Evolutionary conservation across 2,888 invertebrate species (phyloP).

Genomic region (Cabera pusaria): DNA sequence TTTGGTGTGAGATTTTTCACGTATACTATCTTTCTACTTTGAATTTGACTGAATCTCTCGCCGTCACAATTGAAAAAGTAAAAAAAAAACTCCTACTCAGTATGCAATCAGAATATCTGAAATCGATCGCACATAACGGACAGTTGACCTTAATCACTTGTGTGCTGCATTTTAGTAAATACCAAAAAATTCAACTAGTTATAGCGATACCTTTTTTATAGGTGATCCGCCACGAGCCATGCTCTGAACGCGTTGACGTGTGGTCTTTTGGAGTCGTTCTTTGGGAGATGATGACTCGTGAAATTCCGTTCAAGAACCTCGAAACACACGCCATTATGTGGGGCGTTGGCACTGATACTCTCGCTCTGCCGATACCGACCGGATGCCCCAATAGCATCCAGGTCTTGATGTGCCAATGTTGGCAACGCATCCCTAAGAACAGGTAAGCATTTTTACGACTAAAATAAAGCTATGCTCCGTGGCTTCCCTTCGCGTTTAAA

Average conservation of each 20-base stretch:
- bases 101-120: too few species aligned
- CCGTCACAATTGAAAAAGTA: too few species aligned
- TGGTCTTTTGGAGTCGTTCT: constrained; percentile 99
- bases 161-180: too few species aligned
- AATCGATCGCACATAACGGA: too few species aligned
- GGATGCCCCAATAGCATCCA: constrained; percentile 95
- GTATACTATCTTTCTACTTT: too few species aligned
- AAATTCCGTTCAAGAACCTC: constrained; percentile 76
- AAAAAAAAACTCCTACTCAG: too few species aligned
- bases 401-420: constrained; percentile 95
- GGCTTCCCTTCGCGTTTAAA: too few species aligned
- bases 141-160: too few species aligned
- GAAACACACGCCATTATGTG: constrained; percentile 99
- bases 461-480: too few species aligned
- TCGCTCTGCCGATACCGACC: constrained; percentile 95
- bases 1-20: too few species aligned
- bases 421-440: constrained; percentile 94
- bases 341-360: constrained; percentile 97
- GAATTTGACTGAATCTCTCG: too few species aligned
- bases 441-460: constrained; percentile 66
- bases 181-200: too few species aligned
- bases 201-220: constrained; percentile 2
- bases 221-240: constrained; percentile 97
- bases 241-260: constrained; percentile 98
- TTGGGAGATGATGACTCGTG: constrained; percentile 98